phyloP scores from a whole-genome alignment of 2,888 invertebrate genomes.

The Hypolimnas misippus region DNA sequence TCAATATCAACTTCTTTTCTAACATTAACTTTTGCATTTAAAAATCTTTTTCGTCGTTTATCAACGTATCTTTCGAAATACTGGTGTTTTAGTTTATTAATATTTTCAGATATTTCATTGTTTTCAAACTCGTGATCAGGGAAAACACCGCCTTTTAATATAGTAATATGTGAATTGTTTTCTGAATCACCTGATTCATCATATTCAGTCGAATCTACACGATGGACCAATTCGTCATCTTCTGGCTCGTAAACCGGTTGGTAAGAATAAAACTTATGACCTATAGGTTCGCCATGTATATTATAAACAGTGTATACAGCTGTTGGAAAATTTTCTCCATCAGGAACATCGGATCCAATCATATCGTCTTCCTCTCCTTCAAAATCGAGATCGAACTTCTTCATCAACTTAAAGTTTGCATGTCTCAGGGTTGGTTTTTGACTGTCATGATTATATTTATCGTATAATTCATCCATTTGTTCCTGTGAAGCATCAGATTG shows the following conservation, averaged over 20 bases:
- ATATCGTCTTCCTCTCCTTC: conserved; percentile 59
- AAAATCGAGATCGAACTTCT: conserved; percentile 69
- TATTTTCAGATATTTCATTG: conserved; percentile 58
- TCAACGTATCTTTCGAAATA: conserved; percentile 77
- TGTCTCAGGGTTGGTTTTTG: conserved; percentile 75
- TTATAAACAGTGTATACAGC: conserved; percentile 77
- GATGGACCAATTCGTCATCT: conserved; percentile 64
- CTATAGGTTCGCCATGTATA: conserved; percentile 78
- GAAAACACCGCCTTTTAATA: conserved; percentile 76
- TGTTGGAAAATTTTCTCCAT: conserved; percentile 69
- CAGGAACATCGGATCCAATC: conserved; percentile 52
- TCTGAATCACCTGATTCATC: conserved; percentile 60
- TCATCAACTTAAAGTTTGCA: conserved; percentile 77
- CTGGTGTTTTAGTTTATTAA: conserved; percentile 73
- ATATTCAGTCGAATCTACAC: conserved; percentile 64
- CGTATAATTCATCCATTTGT: conserved; percentile 65
- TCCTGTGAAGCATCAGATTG: conserved; percentile 60
- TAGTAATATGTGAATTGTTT: conserved; percentile 64
- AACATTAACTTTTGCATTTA: conserved; percentile 55
- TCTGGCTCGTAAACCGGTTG: conserved; percentile 80
- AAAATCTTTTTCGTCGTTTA: conserved; percentile 71
- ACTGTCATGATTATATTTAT: conserved; percentile 74
- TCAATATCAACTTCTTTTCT: conserved; percentile 61
- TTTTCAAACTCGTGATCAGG: conserved; percentile 54
- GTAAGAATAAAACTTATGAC: conserved; percentile 74